Conservation (phyloP, 2,888 invertebrate genomes). For the Ectemnius continuus region DNA sequence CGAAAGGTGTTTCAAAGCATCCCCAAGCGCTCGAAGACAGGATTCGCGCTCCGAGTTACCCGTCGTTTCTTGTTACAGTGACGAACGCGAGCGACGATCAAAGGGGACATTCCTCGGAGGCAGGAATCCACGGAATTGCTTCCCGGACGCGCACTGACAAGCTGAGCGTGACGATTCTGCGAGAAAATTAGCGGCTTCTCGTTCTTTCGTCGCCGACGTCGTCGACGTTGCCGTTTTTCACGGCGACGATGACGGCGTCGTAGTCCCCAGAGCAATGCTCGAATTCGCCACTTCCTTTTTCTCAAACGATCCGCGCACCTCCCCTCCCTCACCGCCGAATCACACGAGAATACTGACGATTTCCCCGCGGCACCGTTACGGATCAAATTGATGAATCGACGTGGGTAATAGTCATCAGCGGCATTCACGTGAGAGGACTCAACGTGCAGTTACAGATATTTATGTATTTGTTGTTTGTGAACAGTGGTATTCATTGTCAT, state of each 20-base stretch:
- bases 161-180: conserved; percentile 58
- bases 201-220: conserved; percentile 30
- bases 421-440: no score
- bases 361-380: no score
- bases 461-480: no score
- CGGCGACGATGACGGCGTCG: conserved; percentile 17
- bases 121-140: conserved; percentile 69
- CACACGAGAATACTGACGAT: no score
- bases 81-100: conserved; percentile 62
- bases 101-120: conserved; percentile 66
- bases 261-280: conserved; percentile 17
- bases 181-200: conserved; percentile 62
- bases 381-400: no score
- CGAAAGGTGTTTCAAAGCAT: conserved; percentile 48
- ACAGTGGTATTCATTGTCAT: conserved; percentile 81
- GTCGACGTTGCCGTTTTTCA: conserved; percentile 30
- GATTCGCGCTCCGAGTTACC: conserved; percentile 45
- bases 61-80: conserved; percentile 57
- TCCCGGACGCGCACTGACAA: conserved; percentile 56
- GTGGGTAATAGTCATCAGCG: no score
- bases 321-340: no score
- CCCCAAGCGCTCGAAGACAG: conserved; percentile 37
- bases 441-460: no score
- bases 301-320: not conserved
- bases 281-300: conserved; percentile 14